These are phyloP conservation scores for Bradypodion ventrale DNA, from an alignment of 2,797 vertebrate species.

Conservation along the genomic window DNA sequence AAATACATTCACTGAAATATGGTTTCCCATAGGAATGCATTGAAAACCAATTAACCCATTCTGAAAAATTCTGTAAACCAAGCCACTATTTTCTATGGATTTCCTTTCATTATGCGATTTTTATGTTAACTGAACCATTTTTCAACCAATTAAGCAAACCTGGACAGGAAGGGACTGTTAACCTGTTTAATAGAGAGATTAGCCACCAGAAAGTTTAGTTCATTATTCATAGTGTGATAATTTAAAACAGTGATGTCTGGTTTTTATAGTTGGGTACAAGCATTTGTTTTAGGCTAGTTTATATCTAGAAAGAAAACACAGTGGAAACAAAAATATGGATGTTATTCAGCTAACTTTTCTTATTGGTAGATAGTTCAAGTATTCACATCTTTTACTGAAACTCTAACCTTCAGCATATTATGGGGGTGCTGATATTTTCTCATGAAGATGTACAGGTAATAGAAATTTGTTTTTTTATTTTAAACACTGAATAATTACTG, in stretches of 20 bases:
- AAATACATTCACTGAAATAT: too few relatives aligned
- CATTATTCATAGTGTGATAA: background rate
- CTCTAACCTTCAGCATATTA: background rate
- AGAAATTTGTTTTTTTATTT: background rate
- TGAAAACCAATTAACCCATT: too few relatives aligned
- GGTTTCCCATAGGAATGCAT: too few relatives aligned
- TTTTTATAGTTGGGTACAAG: background rate
- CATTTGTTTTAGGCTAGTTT: background rate
- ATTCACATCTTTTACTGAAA: background rate
- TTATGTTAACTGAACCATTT: too few relatives aligned
- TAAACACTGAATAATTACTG: background rate
- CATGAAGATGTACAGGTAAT: background rate
- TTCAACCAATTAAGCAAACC: background rate
- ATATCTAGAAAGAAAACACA: background rate
- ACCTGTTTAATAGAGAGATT: background rate
- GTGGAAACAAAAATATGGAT: background rate
- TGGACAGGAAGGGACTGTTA: background rate
- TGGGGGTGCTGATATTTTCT: background rate
- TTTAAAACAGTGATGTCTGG: background rate
- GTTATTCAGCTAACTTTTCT: background rate
- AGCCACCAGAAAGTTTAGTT: background rate
- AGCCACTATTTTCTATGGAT: too few relatives aligned
- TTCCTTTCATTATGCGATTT: too few relatives aligned
- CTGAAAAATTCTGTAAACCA: too few relatives aligned
- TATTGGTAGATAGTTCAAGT: background rate